phyloP scores from a whole-genome alignment of 2,888 invertebrate genomes.

The Thalpophila matura region DNA sequence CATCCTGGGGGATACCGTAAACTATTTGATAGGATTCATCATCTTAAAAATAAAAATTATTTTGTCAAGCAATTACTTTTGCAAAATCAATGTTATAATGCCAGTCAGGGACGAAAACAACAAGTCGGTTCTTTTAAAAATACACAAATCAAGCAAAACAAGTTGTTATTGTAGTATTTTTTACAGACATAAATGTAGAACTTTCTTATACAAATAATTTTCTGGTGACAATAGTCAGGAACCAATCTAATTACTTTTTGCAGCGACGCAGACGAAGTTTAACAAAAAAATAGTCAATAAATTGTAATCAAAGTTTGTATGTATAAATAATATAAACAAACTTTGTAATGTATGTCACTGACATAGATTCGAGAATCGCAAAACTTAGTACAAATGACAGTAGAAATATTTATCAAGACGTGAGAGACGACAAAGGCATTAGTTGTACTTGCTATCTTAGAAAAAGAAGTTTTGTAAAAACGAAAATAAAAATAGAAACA shows the following conservation, averaged over 20 bases:
- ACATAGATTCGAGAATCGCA: constrained; percentile 18
- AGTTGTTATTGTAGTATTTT: background rate
- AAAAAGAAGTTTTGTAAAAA: constrained; percentile 14
- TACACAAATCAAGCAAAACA: background rate
- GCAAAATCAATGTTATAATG: too few relatives aligned
- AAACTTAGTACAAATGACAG: constrained; percentile 9
- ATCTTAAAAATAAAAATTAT: too few relatives aligned
- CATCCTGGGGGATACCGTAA: background rate
- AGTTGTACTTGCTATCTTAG: constrained; percentile 17
- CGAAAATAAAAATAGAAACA: too few relatives aligned
- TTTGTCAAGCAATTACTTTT: too few relatives aligned
- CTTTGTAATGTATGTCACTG: constrained; percentile 15
- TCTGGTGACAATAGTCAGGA: background rate
- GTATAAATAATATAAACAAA: background rate
- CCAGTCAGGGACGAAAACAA: too few relatives aligned
- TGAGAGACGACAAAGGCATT: constrained; percentile 33
- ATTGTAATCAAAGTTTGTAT: constrained; percentile 1
- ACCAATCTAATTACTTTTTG: constrained; percentile 6
- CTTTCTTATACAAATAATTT: background rate
- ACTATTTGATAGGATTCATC: too few relatives aligned
- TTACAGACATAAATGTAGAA: background rate
- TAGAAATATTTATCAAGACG: constrained; percentile 10
- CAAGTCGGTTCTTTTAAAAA: too few relatives aligned
- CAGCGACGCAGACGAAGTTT: background rate
- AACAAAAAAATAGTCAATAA: background rate